Evolutionary conservation across 2,113 vertebrate genomes (phyloP).

Genomic region (Phalacrocorax aristotelis): DNA sequence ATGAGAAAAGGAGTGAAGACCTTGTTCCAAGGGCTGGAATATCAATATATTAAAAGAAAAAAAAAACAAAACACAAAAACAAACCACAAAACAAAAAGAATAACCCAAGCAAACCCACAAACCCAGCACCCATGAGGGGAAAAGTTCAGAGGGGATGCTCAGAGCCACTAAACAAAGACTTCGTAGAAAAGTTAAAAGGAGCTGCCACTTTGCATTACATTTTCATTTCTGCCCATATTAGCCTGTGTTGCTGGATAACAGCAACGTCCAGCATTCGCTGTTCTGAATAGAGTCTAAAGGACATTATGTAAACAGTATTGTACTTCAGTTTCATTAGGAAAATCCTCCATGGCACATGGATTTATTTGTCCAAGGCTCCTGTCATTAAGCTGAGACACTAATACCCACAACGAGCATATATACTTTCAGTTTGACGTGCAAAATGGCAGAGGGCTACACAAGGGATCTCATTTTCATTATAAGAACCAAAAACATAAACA

Average conservation of each 20-base stretch:
- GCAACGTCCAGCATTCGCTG: background rate
- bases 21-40: constrained; percentile 76
- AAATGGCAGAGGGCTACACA: constrained; percentile 61
- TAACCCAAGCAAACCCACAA: background rate
- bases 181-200: background rate
- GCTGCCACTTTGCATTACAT: constrained; percentile 38
- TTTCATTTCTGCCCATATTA: constrained; percentile 29
- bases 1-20: constrained; percentile 78
- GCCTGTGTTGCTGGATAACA: background rate
- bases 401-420: constrained; percentile 53
- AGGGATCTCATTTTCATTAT: constrained; percentile 68
- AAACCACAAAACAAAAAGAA: too few relatives aligned
- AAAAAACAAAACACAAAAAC: background rate
- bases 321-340: constrained; percentile 64
- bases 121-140: background rate
- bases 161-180: background rate
- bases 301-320: constrained; percentile 63
- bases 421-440: constrained; percentile 51
- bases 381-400: constrained; percentile 64
- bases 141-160: constrained; percentile 55
- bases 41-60: constrained; percentile 56
- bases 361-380: constrained; percentile 58
- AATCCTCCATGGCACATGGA: constrained; percentile 62
- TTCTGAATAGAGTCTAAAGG: constrained; percentile 55
- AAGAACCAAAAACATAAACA: constrained; percentile 63